Evolutionary conservation across 2,797 vertebrate genomes (phyloP).

Genomic region (Cygnus olor): DNA sequence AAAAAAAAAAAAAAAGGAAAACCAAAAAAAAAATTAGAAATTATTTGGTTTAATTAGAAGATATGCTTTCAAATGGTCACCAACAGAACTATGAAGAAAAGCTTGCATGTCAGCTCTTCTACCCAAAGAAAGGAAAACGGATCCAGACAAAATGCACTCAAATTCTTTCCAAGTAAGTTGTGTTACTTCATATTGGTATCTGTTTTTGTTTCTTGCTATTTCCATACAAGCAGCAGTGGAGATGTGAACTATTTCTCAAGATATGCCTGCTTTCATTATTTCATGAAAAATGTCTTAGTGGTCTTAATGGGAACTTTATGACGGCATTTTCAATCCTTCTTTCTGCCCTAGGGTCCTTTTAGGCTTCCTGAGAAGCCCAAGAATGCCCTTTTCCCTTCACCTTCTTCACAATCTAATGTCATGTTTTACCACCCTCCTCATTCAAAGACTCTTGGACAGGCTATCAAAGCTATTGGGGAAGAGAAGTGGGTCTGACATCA

Average conservation of each 20-base stretch:
- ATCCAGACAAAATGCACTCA: neutral
- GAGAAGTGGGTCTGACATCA: neutral
- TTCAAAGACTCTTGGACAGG: neutral
- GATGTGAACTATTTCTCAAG: neutral
- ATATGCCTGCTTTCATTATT: neutral
- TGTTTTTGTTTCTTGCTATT: conserved; percentile 2
- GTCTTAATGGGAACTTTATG: neutral
- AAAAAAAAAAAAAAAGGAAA: neutral
- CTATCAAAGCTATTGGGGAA: neutral
- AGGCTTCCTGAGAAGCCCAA: neutral
- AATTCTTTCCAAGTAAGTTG: neutral
- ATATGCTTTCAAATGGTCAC: neutral
- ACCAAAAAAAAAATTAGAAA: neutral
- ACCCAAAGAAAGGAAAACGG: neutral
- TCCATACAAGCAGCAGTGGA: neutral
- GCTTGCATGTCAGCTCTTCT: neutral
- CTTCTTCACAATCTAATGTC: neutral
- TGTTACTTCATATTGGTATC: neutral
- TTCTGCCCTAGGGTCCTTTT: neutral
- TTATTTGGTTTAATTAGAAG: neutral
- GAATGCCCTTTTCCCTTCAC: neutral
- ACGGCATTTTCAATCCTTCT: neutral
- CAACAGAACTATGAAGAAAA: neutral
- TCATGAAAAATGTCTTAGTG: neutral
- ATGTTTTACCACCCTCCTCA: neutral